Base-by-base conservation (phyloP, 2,888 invertebrate genomes). In the Cryptus viduatorius region DNA sequence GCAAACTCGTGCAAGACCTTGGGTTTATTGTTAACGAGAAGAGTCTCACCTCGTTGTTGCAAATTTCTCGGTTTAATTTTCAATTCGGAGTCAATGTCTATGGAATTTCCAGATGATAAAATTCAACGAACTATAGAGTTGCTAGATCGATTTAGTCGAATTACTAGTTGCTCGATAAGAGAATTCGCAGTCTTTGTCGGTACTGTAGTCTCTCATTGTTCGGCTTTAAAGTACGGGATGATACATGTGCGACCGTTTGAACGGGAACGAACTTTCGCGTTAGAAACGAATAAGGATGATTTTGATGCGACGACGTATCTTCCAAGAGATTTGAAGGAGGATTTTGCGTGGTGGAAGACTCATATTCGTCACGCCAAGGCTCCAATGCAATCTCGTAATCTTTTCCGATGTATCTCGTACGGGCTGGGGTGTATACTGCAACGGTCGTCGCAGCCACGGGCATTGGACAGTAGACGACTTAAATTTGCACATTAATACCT, bases 131-230 rank as follows among this genome's bases (percentile, higher is more conserved):
- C 46, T 19, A 16, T 37, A n/a, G 1, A 71, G n/a, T 8, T 16
- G 2, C 72, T 46, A 7, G 61, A 12, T 37, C 44, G 14, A 59
- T 5, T n/a, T 24, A 59, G 24, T 31, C 14, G 12, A 37, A 37
- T 37, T 4, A 5, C 7, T 1, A 1, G 37, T 37, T 81, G 69
- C 42, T 46, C 50, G 4, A 76, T 76, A 16, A 44, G 69, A 29
- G 67, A 76, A n/a, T 76, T 81, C 14, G 19, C 81, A 12, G n/a
- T 37, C 5, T 46, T 76, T 4, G 61, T 82, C 37, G 69, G 64
- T 29, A 78, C 14, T n/a, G 44, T 82, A 5, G 37, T 31, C n/a
- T 42, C 72, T 4, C 69, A 65, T 46, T 82, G 82, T 29, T 65
- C 64, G 24, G 71, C 64, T 8, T 48, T 65, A 1, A 69, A 78